phyloP scores from a whole-genome alignment of 2,888 invertebrate genomes.

The Sminthurinus aureus region DNA sequence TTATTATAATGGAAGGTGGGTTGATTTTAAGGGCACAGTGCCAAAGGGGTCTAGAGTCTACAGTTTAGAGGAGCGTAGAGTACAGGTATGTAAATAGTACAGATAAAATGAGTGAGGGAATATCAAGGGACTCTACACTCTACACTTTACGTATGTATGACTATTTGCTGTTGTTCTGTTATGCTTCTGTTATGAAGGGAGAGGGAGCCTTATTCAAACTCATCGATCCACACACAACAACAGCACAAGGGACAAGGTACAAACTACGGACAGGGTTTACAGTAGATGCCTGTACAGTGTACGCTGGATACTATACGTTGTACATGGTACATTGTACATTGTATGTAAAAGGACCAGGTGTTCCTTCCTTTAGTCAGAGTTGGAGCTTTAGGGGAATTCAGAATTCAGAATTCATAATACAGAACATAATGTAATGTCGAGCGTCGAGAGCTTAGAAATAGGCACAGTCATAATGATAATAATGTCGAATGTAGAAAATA shows the following conservation, averaged over 20 bases:
- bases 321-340: too few species aligned
- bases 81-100: background rate
- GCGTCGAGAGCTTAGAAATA: background rate
- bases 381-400: conserved; percentile 40
- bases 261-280: background rate
- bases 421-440: background rate
- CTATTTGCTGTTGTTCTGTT: too few species aligned
- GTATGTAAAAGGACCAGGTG: conserved; percentile 31
- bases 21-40: background rate
- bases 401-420: background rate
- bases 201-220: background rate
- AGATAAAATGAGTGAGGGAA: background rate
- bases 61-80: background rate
- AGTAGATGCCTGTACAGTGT: background rate
- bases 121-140: background rate
- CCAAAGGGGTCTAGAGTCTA: background rate
- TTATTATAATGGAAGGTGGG: background rate
- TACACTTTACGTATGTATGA: too few species aligned
- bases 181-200: background rate
- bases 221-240: conserved; percentile 26
- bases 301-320: background rate
- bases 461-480: too few species aligned
- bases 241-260: background rate
- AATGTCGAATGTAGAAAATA: background rate
- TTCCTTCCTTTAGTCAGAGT: conserved; percentile 12